A percentile compares a stretch with the other conserved stretches of the same genome.
These are phyloP conservation scores for Ploceus nigricollis DNA, from an alignment of 2,113 vertebrate species.

Conservation along the genomic window DNA sequence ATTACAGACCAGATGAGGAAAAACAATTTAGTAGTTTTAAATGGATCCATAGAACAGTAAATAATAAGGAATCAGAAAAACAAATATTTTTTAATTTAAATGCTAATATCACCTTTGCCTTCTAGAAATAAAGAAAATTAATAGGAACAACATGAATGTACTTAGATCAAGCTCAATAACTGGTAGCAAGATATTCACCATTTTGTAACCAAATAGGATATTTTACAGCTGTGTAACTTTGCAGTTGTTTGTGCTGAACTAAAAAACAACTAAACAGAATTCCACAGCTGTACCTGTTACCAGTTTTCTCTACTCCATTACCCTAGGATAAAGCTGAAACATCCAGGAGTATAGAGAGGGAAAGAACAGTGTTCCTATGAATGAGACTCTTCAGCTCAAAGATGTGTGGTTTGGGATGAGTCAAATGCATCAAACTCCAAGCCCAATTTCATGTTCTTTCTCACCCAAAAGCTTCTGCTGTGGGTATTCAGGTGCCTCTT, in stretches of 20 bases:
- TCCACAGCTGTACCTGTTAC: background rate
- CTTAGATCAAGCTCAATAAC: background rate
- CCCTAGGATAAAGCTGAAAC: background rate
- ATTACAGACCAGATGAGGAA: constrained; percentile 14
- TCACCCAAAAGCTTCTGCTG: background rate
- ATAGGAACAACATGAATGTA: background rate
- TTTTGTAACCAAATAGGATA: background rate
- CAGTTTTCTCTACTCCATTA: background rate
- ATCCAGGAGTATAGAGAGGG: background rate
- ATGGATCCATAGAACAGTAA: background rate
- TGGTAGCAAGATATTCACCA: background rate
- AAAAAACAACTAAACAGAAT: background rate
- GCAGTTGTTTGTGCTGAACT: background rate
- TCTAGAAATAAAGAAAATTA: constrained; percentile 13
- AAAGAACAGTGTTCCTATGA: rapidly evolving
- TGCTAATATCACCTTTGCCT: constrained; percentile 30
- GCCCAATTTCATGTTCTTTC: background rate
- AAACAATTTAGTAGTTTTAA: background rate
- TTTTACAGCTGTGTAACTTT: background rate
- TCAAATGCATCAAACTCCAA: rapidly evolving
- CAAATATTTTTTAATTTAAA: constrained; percentile 25
- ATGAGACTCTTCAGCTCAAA: background rate
- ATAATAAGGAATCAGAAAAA: background rate
- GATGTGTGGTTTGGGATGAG: rapidly evolving
- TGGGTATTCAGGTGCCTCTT: background rate